phyloP scores from a whole-genome alignment of 2,797 vertebrate genomes.

The Octomys mimax region DNA sequence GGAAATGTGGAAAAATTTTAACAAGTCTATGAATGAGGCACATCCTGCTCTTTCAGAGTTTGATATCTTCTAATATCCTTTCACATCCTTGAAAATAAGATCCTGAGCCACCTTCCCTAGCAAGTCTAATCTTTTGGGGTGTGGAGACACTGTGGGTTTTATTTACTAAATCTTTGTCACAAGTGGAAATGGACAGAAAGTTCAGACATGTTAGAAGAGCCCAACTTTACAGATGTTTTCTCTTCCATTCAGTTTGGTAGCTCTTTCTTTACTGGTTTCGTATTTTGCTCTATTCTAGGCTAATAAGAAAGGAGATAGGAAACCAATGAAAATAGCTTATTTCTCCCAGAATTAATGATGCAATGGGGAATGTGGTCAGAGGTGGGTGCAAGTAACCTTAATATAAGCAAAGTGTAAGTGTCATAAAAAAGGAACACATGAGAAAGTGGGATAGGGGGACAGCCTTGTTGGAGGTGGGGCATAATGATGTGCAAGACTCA shows the following conservation, averaged over 20 bases:
- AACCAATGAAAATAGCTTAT: neutral
- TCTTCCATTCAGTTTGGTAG: neutral
- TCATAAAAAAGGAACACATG: neutral
- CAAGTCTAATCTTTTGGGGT: neutral
- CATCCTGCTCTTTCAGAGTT: neutral
- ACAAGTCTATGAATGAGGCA: neutral
- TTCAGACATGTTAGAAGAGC: neutral
- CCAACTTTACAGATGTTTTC: neutral
- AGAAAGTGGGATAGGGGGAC: neutral
- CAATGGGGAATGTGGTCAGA: neutral
- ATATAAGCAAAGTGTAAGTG: neutral
- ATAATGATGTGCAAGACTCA: neutral
- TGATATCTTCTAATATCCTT: neutral
- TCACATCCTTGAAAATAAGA: conserved; percentile 8
- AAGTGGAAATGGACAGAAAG: conserved; percentile 22
- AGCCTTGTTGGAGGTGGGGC: neutral
- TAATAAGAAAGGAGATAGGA: neutral
- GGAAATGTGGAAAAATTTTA: neutral
- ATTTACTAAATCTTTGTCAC: neutral
- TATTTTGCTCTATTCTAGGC: neutral
- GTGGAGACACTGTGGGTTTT: neutral
- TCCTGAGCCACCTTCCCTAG: neutral
- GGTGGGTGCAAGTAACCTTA: neutral
- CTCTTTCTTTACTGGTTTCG: neutral
- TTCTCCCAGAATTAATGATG: neutral